phyloP scores from a whole-genome alignment of 2,797 vertebrate species.

The Coccyzus lansbergi region DNA sequence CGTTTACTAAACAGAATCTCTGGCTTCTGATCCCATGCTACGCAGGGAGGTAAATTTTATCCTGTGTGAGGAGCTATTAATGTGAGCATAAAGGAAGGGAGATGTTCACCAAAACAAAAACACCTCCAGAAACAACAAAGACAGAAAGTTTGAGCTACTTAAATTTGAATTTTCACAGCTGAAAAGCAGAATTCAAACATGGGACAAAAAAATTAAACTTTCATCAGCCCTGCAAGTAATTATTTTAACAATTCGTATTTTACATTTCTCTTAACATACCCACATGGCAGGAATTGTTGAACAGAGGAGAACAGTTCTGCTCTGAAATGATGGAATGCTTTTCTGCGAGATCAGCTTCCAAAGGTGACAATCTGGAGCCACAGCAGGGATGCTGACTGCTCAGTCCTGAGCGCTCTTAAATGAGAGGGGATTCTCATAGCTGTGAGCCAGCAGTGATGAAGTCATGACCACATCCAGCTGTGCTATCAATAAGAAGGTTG shows the following conservation, averaged over 20 bases:
- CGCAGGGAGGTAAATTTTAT: constrained; percentile 31
- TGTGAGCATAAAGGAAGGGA: constrained; percentile 3
- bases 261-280: neutral
- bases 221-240: neutral
- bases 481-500: neutral
- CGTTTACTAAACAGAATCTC: constrained; percentile 54
- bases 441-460: neutral
- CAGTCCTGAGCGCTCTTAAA: constrained; percentile 2
- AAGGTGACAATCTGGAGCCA: constrained; percentile 7
- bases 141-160: neutral
- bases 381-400: constrained; percentile 6
- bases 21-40: constrained; percentile 24
- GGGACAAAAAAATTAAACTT: neutral
- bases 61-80: constrained; percentile 25
- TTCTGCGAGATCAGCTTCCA: constrained; percentile 31
- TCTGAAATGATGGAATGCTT: neutral
- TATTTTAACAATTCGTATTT: constrained; percentile 16
- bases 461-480: constrained; percentile 25
- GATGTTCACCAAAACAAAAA: neutral
- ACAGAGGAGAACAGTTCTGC: neutral
- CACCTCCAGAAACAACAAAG: neutral
- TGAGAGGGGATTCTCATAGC: neutral
- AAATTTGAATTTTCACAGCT: neutral
- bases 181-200: constrained; percentile 14
- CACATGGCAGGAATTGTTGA: neutral